Base-by-base conservation (phyloP, 2,888 invertebrate species). In the Abrostola tripartita region DNA sequence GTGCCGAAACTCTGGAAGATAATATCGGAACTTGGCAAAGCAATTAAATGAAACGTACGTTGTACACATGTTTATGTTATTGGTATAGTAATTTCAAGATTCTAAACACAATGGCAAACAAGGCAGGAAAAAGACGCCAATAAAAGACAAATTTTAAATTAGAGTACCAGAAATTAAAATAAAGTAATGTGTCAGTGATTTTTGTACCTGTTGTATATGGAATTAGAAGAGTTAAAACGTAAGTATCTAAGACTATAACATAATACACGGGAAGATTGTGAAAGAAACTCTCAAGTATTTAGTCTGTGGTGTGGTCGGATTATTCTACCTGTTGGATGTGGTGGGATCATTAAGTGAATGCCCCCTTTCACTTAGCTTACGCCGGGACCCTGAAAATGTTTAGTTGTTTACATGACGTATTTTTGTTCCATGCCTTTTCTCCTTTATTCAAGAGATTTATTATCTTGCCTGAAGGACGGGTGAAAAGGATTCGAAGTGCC, bases 271-370 rank as follows among this genome's bases (percentile, higher is more conserved):
- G 24, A 54, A 70, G 53, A 49, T 57, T 54, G 6, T 70, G 36
- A 52, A 54, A 52, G 57, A 55, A 65, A 66, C 44, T 72, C 36
- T 14, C 54, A 61, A 81, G 51, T 51, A 70, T 69, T 74, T 50
- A 52, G 57, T 37, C 42, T 41, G 63, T 61, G 60, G 61, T 63
- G 11, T 60, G 49, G 53, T 42, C 44, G 69, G 76, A 78, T 74
- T 64, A 77, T 64, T 68, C 79, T 84, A 85, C 85, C 85, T 85
- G 85, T 85, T 85, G 85, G 82, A 71, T 79, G 78, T 74, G 70
- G 66, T 64, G 55, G 73, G 72, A 78, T 78, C 78, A 77, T 81
- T 84, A 81, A 75, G 74, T 81, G 79, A 81, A 82, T 78, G 72
- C 73, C 74, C 71, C 76, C 77, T 70, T 79, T 77, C 61, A 68